phyloP scores from a whole-genome alignment of 2,797 vertebrate species.

The Hippopotamyrus pictus region DNA sequence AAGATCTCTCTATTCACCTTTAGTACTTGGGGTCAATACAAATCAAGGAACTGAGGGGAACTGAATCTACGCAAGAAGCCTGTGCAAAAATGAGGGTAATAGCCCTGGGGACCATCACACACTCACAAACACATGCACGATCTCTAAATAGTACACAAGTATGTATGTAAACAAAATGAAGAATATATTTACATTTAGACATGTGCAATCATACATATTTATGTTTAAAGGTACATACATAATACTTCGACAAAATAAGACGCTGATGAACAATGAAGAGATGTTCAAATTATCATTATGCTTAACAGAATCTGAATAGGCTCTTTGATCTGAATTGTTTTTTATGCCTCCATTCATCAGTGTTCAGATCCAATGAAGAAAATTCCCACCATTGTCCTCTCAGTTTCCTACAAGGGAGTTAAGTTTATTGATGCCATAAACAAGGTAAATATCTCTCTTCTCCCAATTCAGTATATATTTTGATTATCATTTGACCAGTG shows the following conservation, averaged over 20 bases:
- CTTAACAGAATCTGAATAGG: background rate
- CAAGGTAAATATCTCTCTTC: conserved; percentile 68
- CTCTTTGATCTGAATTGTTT: conserved; percentile 4
- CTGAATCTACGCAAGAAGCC: conserved; percentile 96
- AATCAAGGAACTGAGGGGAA: conserved; percentile 96
- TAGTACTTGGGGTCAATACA: conserved; percentile 99
- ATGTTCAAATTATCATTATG: background rate
- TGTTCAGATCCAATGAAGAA: conserved; percentile 99
- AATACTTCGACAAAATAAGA: background rate
- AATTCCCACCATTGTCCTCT: conserved; percentile 93
- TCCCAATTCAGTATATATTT: background rate
- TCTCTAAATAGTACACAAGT: background rate
- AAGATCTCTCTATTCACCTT: conserved; percentile 22
- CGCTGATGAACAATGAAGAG: background rate
- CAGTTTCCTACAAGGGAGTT: conserved; percentile 97
- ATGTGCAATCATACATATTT: background rate
- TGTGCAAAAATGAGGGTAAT: conserved; percentile 99
- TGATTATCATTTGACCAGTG: background rate
- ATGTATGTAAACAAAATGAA: background rate
- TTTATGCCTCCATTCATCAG: conserved; percentile 45
- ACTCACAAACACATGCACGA: background rate
- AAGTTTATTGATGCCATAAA: conserved; percentile 99
- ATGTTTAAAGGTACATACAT: background rate
- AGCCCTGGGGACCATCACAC: conserved; percentile 17
- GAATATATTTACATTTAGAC: background rate